Evolutionary conservation across 92 coral and sea anemone species (phyloP), one percentile per base, ranked within the genome.

Genomic region (Ricordea florida): DNA sequence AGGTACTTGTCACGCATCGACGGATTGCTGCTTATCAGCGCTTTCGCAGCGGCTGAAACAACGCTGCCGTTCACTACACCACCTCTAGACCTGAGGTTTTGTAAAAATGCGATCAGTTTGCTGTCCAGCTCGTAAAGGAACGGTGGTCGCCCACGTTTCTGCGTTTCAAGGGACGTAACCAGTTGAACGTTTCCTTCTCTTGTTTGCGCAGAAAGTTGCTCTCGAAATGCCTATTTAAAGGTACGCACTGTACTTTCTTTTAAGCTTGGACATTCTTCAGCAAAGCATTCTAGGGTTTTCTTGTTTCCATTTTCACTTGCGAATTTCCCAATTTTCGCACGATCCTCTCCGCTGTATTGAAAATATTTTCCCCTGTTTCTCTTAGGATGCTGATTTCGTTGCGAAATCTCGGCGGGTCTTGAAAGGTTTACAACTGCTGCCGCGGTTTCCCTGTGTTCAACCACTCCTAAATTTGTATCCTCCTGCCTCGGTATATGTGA

Each of bases 21-120:
- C 84, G 88, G 83, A 82, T 82, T 74, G 62, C 83, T 83, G 57
- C 56, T 83, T 21, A 75, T 40, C 71, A 83, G 57, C 28, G 72
- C 89, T 51, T 35, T 59, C 35, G 84, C 83, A 21, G 89, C 57
- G 13, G 89, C 89, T 26, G 62, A 53, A 29, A 83, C 40, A 52
- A 83, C 84, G 46, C 53, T 56, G 42, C 55, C 51, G 66, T 68
- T 83, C 42, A 84, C 68, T 61, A 84, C 89, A n/a, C n/a, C n/a
- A n/a, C n/a, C n/a, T n/a, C n/a, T n/a, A n/a, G n/a, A n/a, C n/a
- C n/a, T n/a, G n/a, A n/a, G n/a, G n/a, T n/a, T n/a, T n/a, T n/a
- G n/a, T n/a, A n/a, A n/a, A n/a, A n/a, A n/a, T n/a, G n/a, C n/a
- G n/a, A n/a, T n/a, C n/a, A n/a, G n/a, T n/a, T n/a, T n/a, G n/a